Base-by-base conservation (phyloP, 2,113 vertebrate species). In the Butorides virescens region DNA sequence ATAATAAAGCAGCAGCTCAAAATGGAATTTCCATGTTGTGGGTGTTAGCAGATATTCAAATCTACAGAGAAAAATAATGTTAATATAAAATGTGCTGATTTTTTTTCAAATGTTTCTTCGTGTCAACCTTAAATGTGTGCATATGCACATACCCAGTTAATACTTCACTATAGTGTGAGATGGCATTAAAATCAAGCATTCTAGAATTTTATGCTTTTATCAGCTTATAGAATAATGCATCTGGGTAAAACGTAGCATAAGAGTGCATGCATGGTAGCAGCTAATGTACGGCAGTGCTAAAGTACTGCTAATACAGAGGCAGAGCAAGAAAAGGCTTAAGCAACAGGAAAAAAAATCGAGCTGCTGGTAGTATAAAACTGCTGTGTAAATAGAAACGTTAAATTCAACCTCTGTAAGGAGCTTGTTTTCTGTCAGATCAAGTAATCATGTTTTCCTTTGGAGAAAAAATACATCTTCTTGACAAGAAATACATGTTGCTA, bases 61-160 rank as follows among this genome's bases (percentile, higher is more conserved):
- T 59, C 23, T 72, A 49, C 39, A 25, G 61, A 67, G 42, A 58
- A 90, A 47, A 66, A 39, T 26, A 36, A 27, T 5, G 14, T 23
- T 63, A 39, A 29, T 50, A 49, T 37, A 70, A 71, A 92, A 44
- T 42, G 16, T 4, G 21, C 34, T 36, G 9, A 61, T 36, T 59
- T 70, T 3, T 16, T 84, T 66, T 58, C 34, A 27, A 86, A 32
- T 65, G 18, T 72, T 92, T 73, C 29, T 47, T 68, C 15, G 25
- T 46, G 32, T 42, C 27, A 49, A 1, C 30, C 13, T 81, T 62
- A 58, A 73, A 65, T 23, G 16, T 7, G 4, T 62, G 20, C 34
- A 5, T 61, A 32, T 42, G 14, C 29, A 18, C 0, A 0, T 29
- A 62, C 8, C 20, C 25, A 27, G n/a, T 75, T 71, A 47, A 46